Base-by-base conservation (phyloP, 2,888 invertebrate genomes). In the Escarpia spicata region DNA sequence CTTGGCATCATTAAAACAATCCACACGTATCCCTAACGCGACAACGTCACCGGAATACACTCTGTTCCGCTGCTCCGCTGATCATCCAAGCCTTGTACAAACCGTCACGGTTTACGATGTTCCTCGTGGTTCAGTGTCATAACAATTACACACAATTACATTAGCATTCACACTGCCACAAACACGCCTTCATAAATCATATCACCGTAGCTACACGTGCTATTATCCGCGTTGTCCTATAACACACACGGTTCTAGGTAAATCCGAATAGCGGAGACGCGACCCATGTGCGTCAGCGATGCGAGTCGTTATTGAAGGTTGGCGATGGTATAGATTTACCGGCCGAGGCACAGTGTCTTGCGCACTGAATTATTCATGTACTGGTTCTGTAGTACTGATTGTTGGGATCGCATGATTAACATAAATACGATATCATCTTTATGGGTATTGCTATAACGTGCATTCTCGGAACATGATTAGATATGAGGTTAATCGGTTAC, bases 281-380 rank as follows among this genome's bases (percentile, higher is more conserved):
- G 75, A 26, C 19, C 75, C n/a, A 75, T 26, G 26, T 1, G 75
- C 19, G 75, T n/a, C 75, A n/a, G 75, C 26, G n/a, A 26, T 19
- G 75, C 75, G 75, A 75, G 75, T 26, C 75, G 75, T 26, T 6
- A n/a, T 26, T 4, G 75, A 19, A 3, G 75, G 75, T 26, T 26
- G 75, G 19, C 75, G 19, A 26, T 26, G 26, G 3, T 75, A 19
- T 75, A 75, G 75, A 75, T n/a, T 75, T 19, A 75, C 26, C 19
- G 75, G 75, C 75, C 75, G 75, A 75, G 75, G n/a, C 75, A 26
- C 75, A 26, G n/a, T 75, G 19, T 75, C 75, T 75, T 75, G 75
- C 26, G n/a, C 75, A 75, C 75, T 75, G 75, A 75, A 75, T 75
- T 26, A 75, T 75, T 75, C 75, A 75, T 75, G 75, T 75, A 75